Conservation (phyloP, 2,797 vertebrate genomes). For the Syngnathus rostellatus region DNA sequence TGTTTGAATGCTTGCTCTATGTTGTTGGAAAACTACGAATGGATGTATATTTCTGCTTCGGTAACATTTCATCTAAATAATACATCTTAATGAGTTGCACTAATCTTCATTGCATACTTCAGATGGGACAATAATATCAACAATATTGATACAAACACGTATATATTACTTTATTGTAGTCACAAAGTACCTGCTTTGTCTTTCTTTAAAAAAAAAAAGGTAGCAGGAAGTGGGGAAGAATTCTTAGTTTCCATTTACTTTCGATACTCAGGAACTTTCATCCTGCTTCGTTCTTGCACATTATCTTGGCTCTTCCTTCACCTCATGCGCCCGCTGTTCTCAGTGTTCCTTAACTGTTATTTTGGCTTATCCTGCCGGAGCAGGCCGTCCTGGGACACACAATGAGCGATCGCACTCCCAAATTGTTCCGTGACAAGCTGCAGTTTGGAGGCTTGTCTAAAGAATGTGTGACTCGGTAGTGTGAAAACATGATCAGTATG, state of each 20-base stretch:
- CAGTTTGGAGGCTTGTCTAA: conserved; percentile 1
- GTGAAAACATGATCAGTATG: conserved; percentile 16
- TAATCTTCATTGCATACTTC: not conserved
- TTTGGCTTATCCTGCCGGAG: conserved; percentile 53
- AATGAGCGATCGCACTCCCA: conserved; percentile 24
- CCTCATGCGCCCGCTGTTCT: conserved; percentile 13
- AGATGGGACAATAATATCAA: not conserved
- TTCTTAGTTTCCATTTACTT: conserved; percentile 7
- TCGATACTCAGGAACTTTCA: conserved; percentile 7
- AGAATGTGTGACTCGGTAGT: conserved; percentile 10
- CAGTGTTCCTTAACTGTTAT: conserved; percentile 47
- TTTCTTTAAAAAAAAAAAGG: not conserved
- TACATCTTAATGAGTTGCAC: not conserved
- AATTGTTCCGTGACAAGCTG: conserved; percentile 33
- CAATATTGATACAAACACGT: not conserved
- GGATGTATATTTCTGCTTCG: conserved; percentile 35
- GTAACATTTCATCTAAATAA: conserved; percentile 10
- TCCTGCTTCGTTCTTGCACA: conserved; percentile 17
- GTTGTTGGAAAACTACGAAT: conserved; percentile 21
- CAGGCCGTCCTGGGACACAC: conserved; percentile 32
- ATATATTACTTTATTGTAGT: not conserved
- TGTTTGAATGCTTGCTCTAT: conserved; percentile 38
- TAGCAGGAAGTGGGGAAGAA: not conserved
- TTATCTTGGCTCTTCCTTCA: conserved; percentile 30
- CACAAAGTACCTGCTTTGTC: not conserved